A percentile compares a stretch with the other conserved stretches of the same genome.
These are phyloP conservation scores for Brachionus rubens DNA, from an alignment of 1,140 invertebrate species.

Conservation along the genomic window DNA sequence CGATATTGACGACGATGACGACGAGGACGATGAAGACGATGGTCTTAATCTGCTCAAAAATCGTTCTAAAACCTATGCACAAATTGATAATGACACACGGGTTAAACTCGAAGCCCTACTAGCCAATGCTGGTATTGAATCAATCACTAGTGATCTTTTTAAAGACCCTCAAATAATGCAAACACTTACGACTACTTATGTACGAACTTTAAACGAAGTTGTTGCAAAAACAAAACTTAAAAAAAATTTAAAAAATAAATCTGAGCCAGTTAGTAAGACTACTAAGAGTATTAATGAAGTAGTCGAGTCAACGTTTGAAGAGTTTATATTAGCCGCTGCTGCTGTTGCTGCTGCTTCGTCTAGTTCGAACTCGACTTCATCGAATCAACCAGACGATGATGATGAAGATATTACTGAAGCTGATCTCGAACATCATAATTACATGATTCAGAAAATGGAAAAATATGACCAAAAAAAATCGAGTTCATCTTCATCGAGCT, in stretches of 20 bases:
- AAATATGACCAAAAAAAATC: neutral
- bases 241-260: neutral
- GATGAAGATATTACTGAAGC: neutral
- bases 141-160: conserved; percentile 29
- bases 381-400: neutral
- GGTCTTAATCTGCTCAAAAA: conserved; percentile 21
- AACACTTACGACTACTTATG: conserved; percentile 34
- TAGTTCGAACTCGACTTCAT: neutral
- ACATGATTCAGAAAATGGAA: neutral
- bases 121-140: conserved; percentile 35
- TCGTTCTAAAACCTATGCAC: neutral
- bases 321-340: conserved; percentile 25
- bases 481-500: neutral
- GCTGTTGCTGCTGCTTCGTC: conserved; percentile 25
- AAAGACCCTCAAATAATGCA: conserved; percentile 46
- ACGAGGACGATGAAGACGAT: conserved; percentile 21
- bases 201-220: conserved; percentile 40
- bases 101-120: conserved; percentile 18
- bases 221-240: conserved; percentile 34
- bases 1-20: neutral
- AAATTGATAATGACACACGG: conserved; percentile 38
- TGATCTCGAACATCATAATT: conserved; percentile 11
- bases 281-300: conserved; percentile 11
- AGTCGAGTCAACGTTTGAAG: conserved; percentile 32
- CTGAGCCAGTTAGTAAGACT: neutral